Evolutionary conservation across 2,113 vertebrate species (phyloP).

Genomic region (Collichthys lucidus): DNA sequence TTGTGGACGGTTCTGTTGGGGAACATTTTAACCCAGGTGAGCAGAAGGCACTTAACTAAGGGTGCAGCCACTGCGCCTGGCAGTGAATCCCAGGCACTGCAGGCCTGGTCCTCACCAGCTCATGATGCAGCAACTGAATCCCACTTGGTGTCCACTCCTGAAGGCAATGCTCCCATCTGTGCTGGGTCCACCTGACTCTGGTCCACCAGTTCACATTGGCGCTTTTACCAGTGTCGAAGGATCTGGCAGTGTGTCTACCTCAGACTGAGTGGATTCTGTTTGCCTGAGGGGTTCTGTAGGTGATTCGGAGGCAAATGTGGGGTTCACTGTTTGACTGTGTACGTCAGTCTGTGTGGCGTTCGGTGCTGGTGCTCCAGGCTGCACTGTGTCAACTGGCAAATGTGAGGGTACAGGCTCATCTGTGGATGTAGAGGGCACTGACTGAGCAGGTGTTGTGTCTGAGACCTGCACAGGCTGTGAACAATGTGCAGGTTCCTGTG

Average conservation of each 20-base stretch:
- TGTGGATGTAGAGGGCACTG: constrained; percentile 27
- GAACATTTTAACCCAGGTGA: constrained; percentile 44
- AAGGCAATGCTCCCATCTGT: constrained; percentile 58
- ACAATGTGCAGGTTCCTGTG: constrained; percentile 16
- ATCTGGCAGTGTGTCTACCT: constrained; percentile 22
- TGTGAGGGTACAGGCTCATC: constrained; percentile 22
- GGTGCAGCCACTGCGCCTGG: constrained; percentile 23
- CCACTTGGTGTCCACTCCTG: constrained; percentile 48
- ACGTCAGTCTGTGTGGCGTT: constrained; percentile 40
- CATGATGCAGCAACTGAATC: constrained; percentile 47
- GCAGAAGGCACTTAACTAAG: constrained; percentile 81
- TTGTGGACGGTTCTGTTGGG: constrained; percentile 45
- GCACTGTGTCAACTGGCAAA: constrained; percentile 27
- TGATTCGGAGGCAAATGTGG: constrained; percentile 21
- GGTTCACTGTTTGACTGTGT: constrained; percentile 19
- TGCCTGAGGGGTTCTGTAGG: constrained; percentile 23
- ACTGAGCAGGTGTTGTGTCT: constrained; percentile 10
- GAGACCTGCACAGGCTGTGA: constrained; percentile 17
- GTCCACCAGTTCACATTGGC: constrained; percentile 41
- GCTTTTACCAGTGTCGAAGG: constrained; percentile 18
- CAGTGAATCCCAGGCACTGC: constrained; percentile 78
- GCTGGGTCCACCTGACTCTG: constrained; percentile 37
- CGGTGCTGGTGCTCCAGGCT: not conserved
- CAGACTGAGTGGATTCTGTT: constrained; percentile 24
- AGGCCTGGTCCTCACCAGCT: constrained; percentile 79